phyloP scores from a whole-genome alignment of 2,888 invertebrate species.

The Drosophila atripex region DNA sequence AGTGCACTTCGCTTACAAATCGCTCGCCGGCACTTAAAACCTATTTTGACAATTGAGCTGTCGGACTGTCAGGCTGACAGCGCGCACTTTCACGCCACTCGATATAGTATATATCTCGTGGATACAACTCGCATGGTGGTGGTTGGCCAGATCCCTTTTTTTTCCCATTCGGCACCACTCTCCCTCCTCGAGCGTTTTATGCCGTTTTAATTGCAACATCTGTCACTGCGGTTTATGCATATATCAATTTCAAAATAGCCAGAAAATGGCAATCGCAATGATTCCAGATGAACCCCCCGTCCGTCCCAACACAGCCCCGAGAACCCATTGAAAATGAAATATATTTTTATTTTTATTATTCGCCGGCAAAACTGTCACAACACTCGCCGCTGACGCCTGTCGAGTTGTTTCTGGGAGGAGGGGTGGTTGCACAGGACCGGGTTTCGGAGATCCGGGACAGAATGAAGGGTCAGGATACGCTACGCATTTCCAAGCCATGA shows the following conservation, averaged over 20 bases:
- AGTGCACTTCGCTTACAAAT: constrained; percentile 63
- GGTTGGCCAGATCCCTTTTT: constrained; percentile 12
- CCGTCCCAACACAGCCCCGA: constrained; percentile 3
- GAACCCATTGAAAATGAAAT: constrained; percentile 71
- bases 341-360: constrained; percentile 77
- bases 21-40: constrained; percentile 73
- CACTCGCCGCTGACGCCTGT: constrained; percentile 63
- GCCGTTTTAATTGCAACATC: constrained; percentile 83
- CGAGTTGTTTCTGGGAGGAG: constrained; percentile 22
- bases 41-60: constrained; percentile 83
- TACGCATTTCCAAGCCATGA: constrained; percentile 58
- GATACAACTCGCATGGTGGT: constrained; percentile 27
- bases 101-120: constrained; percentile 14
- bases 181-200: constrained; percentile 65
- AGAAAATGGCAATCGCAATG: constrained; percentile 61
- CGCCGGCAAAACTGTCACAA: constrained; percentile 75
- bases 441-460: constrained; percentile 18
- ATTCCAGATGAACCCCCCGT: constrained; percentile 24
- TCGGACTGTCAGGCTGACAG: constrained; percentile 75
- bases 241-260: constrained; percentile 80
- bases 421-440: constrained; percentile 8
- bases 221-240: constrained; percentile 82
- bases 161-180: constrained; percentile 4
- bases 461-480: constrained; percentile 49
- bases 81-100: constrained; percentile 62